These are phyloP conservation scores for Pyrocoelia pectoralis DNA, from an alignment of 2,888 invertebrate species.

Conservation along the genomic window DNA sequence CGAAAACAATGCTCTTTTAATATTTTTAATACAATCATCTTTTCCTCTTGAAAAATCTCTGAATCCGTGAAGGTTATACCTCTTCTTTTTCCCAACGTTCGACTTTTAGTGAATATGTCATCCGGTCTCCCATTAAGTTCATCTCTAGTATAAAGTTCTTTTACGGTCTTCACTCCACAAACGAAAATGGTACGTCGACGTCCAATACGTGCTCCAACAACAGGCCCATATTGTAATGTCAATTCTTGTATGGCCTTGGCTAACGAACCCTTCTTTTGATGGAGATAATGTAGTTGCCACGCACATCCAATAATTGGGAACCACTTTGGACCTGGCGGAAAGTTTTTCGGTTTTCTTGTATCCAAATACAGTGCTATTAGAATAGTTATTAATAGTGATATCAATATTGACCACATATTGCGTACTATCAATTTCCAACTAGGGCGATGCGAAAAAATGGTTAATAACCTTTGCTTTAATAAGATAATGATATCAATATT, in stretches of 20 bases:
- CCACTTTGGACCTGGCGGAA: slow-evolving; percentile 86
- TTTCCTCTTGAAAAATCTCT: slow-evolving; percentile 70
- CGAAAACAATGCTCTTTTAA: too few relatives aligned
- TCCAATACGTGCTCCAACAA: slow-evolving; percentile 80
- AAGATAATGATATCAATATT: too few relatives aligned
- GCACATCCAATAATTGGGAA: slow-evolving; percentile 80
- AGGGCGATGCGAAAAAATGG: too few relatives aligned
- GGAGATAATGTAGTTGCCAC: slow-evolving; percentile 67
- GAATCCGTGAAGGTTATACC: slow-evolving; percentile 69
- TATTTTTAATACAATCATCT: slow-evolving; percentile 67
- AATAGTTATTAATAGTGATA: too few relatives aligned
- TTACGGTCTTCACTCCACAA: slow-evolving; percentile 72
- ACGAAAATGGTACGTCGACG: slow-evolving; percentile 78
- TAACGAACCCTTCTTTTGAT: slow-evolving; percentile 73
- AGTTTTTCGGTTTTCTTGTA: slow-evolving; percentile 77
- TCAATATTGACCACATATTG: too few relatives aligned
- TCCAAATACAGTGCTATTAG: slow-evolving; percentile 66
- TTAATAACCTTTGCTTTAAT: too few relatives aligned
- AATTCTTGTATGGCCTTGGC: slow-evolving; percentile 73
- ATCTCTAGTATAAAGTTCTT: slow-evolving; percentile 78
- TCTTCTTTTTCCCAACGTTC: slow-evolving; percentile 71
- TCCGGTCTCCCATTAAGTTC: slow-evolving; percentile 80
- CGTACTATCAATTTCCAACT: too few relatives aligned
- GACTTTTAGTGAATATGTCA: slow-evolving; percentile 77
- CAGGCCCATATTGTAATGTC: slow-evolving; percentile 66